Evolutionary conservation across 2,888 invertebrate species (phyloP).

Genomic region (Tetragonisca angustula): DNA sequence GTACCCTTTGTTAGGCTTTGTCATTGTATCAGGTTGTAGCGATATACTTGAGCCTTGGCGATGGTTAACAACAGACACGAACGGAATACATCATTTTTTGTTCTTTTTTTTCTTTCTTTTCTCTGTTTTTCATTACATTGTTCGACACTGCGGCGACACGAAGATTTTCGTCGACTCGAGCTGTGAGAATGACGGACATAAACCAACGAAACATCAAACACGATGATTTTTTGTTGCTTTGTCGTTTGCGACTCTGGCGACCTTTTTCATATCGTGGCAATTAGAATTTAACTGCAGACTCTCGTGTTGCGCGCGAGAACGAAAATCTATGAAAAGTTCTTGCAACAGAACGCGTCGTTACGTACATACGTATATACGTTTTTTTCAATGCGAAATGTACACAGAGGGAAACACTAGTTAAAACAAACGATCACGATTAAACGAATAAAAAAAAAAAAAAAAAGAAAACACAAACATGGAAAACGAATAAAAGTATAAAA

Average conservation of each 20-base stretch:
- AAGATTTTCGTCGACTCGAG: background rate
- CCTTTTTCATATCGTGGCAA: background rate
- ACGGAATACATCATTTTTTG: background rate
- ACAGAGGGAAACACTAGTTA: background rate
- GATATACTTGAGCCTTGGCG: background rate
- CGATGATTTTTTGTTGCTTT: background rate
- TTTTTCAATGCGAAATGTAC: background rate
- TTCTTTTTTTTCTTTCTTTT: background rate
- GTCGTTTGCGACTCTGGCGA: background rate
- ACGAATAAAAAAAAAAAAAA: background rate
- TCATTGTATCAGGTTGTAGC: constrained; percentile 12
- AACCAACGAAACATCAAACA: constrained; percentile 23
- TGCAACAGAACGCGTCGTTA: background rate
- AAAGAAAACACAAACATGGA: background rate
- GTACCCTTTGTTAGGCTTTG: background rate
- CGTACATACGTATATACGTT: background rate
- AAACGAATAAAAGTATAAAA: background rate
- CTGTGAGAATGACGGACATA: constrained; percentile 2
- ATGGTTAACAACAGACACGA: constrained; percentile 5
- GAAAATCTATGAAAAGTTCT: background rate
- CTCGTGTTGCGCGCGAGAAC: background rate
- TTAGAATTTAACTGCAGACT: background rate
- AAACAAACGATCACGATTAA: background rate
- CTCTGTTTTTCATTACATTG: background rate
- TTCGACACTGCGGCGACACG: background rate